Percentiles rank a stretch among this genome's conserved stretches.
These are phyloP conservation scores for Malacosoma neustria DNA, from an alignment of 2,888 invertebrate genomes.

Conservation along the genomic window DNA sequence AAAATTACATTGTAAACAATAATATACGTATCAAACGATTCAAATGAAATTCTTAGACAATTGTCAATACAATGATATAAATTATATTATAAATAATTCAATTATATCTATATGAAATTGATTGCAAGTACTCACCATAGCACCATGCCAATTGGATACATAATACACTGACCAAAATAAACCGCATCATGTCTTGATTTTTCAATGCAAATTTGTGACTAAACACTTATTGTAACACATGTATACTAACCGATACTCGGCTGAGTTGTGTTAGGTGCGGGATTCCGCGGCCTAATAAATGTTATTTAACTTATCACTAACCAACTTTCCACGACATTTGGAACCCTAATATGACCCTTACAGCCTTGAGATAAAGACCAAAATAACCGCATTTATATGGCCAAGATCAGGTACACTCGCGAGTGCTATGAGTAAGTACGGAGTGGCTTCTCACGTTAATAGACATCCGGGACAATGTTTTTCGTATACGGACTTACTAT, in stretches of 20 bases:
- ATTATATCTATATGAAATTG: no score
- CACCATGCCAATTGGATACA: slow-evolving; percentile 30
- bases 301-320: slow-evolving; percentile 25
- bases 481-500: no score
- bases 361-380: slow-evolving; percentile 7
- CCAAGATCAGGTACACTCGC: slow-evolving; percentile 1
- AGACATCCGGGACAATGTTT: slow-evolving; percentile 22
- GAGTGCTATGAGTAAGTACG: slow-evolving; percentile 5
- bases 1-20: no score
- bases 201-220: slow-evolving; percentile 13
- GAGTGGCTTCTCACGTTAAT: slow-evolving; percentile 11
- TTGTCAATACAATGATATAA: no score
- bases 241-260: slow-evolving; percentile 21
- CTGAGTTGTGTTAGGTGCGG: slow-evolving; percentile 21
- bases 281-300: slow-evolving; percentile 31
- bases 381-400: background rate
- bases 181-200: slow-evolving; percentile 29
- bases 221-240: slow-evolving; percentile 21
- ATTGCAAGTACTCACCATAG: slow-evolving; percentile 30
- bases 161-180: slow-evolving; percentile 31
- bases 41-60: no score
- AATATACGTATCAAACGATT: no score
- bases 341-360: slow-evolving; percentile 1
- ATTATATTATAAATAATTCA: no score
- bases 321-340: slow-evolving; percentile 12